Conservation (phyloP, 2,113 vertebrate genomes). For the Eulemur macaco region DNA sequence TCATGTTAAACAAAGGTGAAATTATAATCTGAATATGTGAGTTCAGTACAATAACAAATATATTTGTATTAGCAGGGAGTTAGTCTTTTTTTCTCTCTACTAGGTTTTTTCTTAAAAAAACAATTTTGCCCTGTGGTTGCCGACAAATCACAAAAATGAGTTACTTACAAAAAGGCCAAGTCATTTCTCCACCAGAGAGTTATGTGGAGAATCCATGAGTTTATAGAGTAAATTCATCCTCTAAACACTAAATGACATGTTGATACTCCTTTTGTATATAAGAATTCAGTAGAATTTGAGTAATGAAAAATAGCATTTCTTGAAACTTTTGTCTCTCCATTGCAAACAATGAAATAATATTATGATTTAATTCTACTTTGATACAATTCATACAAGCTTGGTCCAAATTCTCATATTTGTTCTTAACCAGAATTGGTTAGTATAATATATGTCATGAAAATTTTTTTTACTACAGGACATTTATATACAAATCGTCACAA, state of each 20-base stretch:
- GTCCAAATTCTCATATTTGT: neutral
- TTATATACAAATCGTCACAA: neutral
- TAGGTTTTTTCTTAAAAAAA: neutral
- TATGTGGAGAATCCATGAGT: neutral
- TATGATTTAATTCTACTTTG: neutral
- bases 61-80: neutral
- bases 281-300: neutral
- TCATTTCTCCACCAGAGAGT: neutral
- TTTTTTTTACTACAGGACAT: neutral
- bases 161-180: neutral
- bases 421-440: neutral
- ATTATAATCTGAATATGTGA: neutral
- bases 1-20: neutral
- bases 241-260: neutral
- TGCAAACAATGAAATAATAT: neutral
- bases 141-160: neutral
- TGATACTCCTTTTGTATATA: neutral
- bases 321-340: neutral
- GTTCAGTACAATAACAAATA: neutral
- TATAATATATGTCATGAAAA: neutral
- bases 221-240: neutral
- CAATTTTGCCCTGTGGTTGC: neutral
- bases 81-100: neutral
- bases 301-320: neutral
- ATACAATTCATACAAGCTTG: neutral